Base-by-base conservation (phyloP, 1,140 invertebrate genomes). In the Aphis craccivora region DNA sequence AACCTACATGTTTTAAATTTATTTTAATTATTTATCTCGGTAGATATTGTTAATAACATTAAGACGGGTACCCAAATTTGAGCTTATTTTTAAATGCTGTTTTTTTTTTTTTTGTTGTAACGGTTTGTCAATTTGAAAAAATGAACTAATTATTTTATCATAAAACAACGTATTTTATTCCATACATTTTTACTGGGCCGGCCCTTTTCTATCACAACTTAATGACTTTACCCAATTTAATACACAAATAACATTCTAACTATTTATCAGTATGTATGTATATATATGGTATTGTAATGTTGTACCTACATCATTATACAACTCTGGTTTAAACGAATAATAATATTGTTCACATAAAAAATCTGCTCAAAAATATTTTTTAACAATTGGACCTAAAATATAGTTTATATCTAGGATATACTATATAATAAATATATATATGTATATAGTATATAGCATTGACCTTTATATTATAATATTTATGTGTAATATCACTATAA, bases 341-440 rank as follows among this genome's bases (percentile, higher is more conserved):
- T 40, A 18, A 86, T 40, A 40, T 43, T 35, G 14, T 48, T 48
- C 7, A 22, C 30, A 5, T 84, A 87, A 48, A 87, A 87, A 48
- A 30, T 45, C 25, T 30, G 84, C 25, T 87, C 84, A 48, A 87
- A 87, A 87, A 87, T 87, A 87, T 4, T 89, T 22, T 89, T 53
- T 51, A 88, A 51, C 25, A 87, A 48, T 87, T 45, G 2, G 30
- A 87, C 23, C 22, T 43, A 40, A 37, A 11, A 11, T 40, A 84
- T 84, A 40, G 9, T 84, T 48, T 23, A n/a, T 40, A 48, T 35
- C 30, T 88, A n/a, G 9, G 37, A 40, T 40, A 40, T 40, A 40
- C 37, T 40, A 40, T 40, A 40, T 40, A 40, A 40, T 40, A 40
- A 40, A 40, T 40, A 40, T 40, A 40, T 40, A 4, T 45, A 86